Evolutionary conservation across 2,113 vertebrate genomes (phyloP).

Genomic region (Actinemys pallida): DNA sequence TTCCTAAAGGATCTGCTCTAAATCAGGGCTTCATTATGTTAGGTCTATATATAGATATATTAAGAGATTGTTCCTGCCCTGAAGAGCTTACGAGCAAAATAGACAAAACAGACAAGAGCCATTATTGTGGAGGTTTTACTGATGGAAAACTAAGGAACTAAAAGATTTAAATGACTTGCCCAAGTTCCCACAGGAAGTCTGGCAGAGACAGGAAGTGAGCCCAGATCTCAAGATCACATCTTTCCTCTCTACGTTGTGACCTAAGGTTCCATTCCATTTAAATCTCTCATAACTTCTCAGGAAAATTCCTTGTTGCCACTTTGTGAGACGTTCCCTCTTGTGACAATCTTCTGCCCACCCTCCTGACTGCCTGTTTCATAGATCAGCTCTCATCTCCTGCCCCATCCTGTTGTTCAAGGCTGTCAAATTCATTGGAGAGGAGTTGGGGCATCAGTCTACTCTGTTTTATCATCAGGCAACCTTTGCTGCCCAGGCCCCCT

Average conservation of each 20-base stretch:
- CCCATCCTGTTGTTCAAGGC: neutral
- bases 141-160: neutral
- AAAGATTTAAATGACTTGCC: neutral
- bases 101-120: neutral
- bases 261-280: neutral
- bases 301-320: neutral
- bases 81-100: neutral
- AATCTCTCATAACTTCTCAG: neutral
- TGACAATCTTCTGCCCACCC: neutral
- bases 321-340: neutral
- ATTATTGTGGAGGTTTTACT: neutral
- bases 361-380: neutral
- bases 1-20: neutral
- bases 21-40: neutral
- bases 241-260: neutral
- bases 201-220: neutral
- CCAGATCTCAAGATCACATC: neutral
- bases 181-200: neutral
- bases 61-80: neutral
- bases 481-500: neutral
- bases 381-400: neutral
- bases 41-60: neutral
- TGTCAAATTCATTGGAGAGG: neutral
- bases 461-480: neutral
- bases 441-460: neutral